Conservation (phyloP, 2,113 vertebrate genomes). For the Brachyhypopomus occidentalis region DNA sequence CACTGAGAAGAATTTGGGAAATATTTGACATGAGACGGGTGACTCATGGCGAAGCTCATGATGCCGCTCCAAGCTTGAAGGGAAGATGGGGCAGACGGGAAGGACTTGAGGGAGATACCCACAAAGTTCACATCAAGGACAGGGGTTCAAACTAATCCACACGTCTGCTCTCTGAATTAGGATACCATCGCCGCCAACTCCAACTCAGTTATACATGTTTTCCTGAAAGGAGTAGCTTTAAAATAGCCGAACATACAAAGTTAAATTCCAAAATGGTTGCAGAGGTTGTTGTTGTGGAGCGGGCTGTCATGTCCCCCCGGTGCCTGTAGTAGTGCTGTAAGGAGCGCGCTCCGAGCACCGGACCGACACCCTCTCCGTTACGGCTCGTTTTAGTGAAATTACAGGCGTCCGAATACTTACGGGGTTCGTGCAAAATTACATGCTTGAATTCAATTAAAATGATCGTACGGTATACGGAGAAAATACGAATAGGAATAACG, state of each 20-base stretch:
- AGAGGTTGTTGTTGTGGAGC: constrained; percentile 87
- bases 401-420: constrained; percentile 68
- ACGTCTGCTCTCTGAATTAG: background rate
- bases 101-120: constrained; percentile 51
- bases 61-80: constrained; percentile 44
- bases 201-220: background rate
- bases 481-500: constrained; percentile 39
- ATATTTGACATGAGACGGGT: background rate
- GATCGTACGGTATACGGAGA: constrained; percentile 34
- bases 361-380: constrained; percentile 77
- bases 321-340: constrained; percentile 93
- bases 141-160: background rate
- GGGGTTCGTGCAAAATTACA: constrained; percentile 68
- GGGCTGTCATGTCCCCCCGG: constrained; percentile 86
- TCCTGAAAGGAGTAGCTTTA: background rate
- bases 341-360: constrained; percentile 79
- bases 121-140: constrained; percentile 42
- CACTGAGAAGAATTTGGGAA: no score
- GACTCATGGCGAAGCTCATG: constrained; percentile 19
- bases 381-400: constrained; percentile 81
- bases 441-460: constrained; percentile 35
- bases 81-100: constrained; percentile 42
- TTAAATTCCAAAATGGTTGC: constrained; percentile 87
- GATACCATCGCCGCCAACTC: background rate
- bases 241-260: constrained; percentile 52